Evolutionary conservation across 2,888 invertebrate genomes (phyloP), one percentile per base, ranked within the genome.

Genomic region (Plebejus argus): DNA sequence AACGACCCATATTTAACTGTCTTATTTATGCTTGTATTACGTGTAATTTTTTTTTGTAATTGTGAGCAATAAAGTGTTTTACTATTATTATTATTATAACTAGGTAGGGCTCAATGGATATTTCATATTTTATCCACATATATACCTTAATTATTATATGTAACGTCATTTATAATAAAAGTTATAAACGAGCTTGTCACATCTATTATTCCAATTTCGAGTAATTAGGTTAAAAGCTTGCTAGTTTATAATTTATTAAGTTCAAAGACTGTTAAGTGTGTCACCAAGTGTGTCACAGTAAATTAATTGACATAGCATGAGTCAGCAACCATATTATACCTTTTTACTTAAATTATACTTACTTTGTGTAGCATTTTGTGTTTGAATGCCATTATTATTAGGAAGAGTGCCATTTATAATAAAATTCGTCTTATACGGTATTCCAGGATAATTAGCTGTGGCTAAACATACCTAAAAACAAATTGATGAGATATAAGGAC

Each of bases 391-490:
- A 23, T 88, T 84, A 80, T 86, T 90, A 79, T 88, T 87, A 61
- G 86, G 82, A 33, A 83, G 72, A 0, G 92, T 86, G 20, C 89
- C 91, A 79, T 93, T 93, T 33, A 91, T 81, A 15, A 92, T 83
- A 82, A 92, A 93, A 79, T 93, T 91, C 1, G 90, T 91, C 83
- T 91, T 86, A 79, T 86, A 94, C 76, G 95, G 95, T 83, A 95
- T 92, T 7, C 94, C 95, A 2, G 95, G 96, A 90, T 96, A 95
- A 95, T 97, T 97, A 12, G 98, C 97, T 45, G 98, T 98, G n/a
- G 97, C 97, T 78, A 98, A 93, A 87, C 96, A 97, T 39, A 95
- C 91, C 95, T 96, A 81, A 88, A 78, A 66, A 58, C 78, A 79
- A 28, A 39, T 45, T 56, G 35, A 76, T 28, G 58, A 39, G 71